These are phyloP conservation scores for Polietes domitor DNA, from an alignment of 2,888 invertebrate genomes.

Conservation along the genomic window DNA sequence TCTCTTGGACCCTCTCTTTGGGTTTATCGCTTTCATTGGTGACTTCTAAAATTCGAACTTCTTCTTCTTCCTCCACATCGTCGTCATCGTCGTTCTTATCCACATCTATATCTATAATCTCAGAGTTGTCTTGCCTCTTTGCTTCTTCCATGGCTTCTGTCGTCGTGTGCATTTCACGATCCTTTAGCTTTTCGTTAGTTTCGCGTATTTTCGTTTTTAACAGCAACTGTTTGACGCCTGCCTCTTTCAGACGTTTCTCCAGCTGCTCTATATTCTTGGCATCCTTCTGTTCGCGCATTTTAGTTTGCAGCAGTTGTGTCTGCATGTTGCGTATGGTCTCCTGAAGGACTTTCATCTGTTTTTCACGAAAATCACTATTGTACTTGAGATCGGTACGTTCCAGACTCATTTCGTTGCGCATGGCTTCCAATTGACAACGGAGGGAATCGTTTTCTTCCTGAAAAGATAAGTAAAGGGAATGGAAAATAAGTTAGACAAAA, in stretches of 20 bases:
- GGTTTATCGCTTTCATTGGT: constrained; percentile 54
- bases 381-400: constrained; percentile 90
- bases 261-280: constrained; percentile 76
- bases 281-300: constrained; percentile 79
- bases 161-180: constrained; percentile 72
- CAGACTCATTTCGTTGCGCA: constrained; percentile 95
- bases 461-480: constrained; percentile 49
- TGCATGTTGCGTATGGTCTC: constrained; percentile 81
- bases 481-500: too few relatives aligned
- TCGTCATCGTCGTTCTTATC: constrained; percentile 74
- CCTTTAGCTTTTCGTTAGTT: constrained; percentile 73
- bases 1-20: not conserved
- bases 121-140: constrained; percentile 53
- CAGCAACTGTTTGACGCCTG: constrained; percentile 79
- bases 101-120: constrained; percentile 75
- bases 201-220: constrained; percentile 80
- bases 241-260: constrained; percentile 79
- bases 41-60: constrained; percentile 75
- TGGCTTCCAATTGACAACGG: constrained; percentile 94
- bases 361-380: constrained; percentile 91
- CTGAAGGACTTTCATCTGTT: constrained; percentile 87
- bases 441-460: constrained; percentile 95
- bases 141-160: constrained; percentile 71
- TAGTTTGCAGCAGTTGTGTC: constrained; percentile 79
- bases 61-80: constrained; percentile 75